phyloP scores from a whole-genome alignment of 2,888 invertebrate genomes.

The Acanthococcus lagerstroemiae region DNA sequence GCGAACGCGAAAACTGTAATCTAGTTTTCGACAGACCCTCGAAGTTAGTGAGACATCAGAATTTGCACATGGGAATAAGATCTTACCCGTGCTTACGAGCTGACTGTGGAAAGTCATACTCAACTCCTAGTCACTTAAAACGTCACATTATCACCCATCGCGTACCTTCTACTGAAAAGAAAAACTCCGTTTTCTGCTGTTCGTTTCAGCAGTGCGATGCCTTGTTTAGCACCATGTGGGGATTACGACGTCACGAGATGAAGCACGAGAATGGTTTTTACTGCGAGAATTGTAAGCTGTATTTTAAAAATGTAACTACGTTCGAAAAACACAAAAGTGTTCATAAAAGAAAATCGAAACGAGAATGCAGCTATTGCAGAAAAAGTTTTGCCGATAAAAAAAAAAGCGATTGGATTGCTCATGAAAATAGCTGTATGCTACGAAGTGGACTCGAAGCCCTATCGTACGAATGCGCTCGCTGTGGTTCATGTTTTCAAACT shows the following conservation, averaged over 20 bases:
- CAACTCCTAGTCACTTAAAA: not conserved
- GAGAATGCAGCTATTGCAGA: not conserved
- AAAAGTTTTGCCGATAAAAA: not conserved
- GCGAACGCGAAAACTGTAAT: not conserved
- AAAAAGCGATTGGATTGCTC: too few species aligned
- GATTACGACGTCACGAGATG: not conserved
- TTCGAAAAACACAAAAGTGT: not conserved
- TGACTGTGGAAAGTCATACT: not conserved
- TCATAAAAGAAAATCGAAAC: not conserved
- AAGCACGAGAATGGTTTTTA: not conserved
- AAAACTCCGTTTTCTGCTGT: not conserved
- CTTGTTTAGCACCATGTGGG: not conserved
- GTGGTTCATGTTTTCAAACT: too few species aligned
- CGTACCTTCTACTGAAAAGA: not conserved
- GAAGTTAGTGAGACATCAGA: not conserved
- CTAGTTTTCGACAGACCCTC: not conserved
- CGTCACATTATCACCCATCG: not conserved
- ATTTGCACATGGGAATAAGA: not conserved
- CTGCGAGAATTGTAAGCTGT: not conserved
- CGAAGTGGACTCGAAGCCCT: too few species aligned
- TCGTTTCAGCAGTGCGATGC: not conserved
- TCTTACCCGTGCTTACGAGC: not conserved
- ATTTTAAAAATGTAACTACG: not conserved
- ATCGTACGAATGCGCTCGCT: too few species aligned
- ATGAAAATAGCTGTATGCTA: too few species aligned